These are phyloP conservation scores for Platygyra sinensis DNA, from an alignment of 64 coral and sea anemone species.

Conservation along the genomic window DNA sequence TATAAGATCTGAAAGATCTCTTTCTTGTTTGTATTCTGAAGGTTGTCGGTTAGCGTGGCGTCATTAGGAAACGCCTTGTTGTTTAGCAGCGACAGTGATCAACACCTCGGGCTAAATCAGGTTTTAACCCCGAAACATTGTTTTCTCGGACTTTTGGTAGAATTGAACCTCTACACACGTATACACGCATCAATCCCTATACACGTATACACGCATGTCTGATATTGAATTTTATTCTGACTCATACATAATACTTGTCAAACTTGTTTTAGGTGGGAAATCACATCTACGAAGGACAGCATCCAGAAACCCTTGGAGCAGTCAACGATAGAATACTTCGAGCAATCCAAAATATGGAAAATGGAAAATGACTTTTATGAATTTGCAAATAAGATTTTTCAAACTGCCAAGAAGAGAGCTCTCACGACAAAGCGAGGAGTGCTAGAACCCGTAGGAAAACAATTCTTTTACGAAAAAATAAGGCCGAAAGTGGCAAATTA, in stretches of 20 bases:
- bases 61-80: too few species aligned
- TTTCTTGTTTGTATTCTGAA: too few species aligned
- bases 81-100: too few species aligned
- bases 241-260: background rate
- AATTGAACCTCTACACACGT: background rate
- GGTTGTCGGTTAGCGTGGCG: too few species aligned
- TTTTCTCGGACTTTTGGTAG: background rate
- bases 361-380: slow-evolving; percentile 97
- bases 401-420: slow-evolving; percentile 67
- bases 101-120: too few species aligned
- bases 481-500: slow-evolving; percentile 50
- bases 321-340: slow-evolving; percentile 71
- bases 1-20: too few species aligned
- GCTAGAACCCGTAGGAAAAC: slow-evolving; percentile 23
- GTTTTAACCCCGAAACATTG: too few species aligned
- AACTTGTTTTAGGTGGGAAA: slow-evolving; percentile 55
- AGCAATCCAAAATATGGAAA: slow-evolving; percentile 89
- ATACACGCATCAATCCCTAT: too few species aligned
- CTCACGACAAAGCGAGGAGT: slow-evolving; percentile 49
- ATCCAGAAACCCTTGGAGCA: slow-evolving; percentile 72
- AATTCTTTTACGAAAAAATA: slow-evolving; percentile 92
- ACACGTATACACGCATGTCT: background rate
- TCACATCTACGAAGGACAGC: slow-evolving; percentile 89
- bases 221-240: background rate
- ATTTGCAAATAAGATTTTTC: slow-evolving; percentile 92